These are phyloP conservation scores for Drosophila tani DNA, from an alignment of 1,140 invertebrate species.

Conservation along the genomic window DNA sequence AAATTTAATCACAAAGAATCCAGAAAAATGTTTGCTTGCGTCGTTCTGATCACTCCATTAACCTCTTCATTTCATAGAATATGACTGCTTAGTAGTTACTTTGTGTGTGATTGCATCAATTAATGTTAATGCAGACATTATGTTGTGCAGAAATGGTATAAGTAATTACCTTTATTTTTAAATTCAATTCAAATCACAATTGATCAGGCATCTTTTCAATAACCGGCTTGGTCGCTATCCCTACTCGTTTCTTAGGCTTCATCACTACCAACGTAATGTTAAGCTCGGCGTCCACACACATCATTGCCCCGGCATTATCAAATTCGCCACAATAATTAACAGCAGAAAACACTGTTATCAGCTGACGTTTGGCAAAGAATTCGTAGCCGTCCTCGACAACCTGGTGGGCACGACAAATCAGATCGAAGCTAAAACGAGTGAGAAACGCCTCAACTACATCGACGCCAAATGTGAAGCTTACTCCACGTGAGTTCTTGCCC, in stretches of 20 bases:
- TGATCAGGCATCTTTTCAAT: conserved; percentile 26
- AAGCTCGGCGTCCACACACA: conserved; percentile 98
- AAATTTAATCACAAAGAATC: too few relatives aligned
- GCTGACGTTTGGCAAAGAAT: conserved; percentile 98
- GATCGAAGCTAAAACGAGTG: conserved; percentile 96
- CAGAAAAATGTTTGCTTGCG: too few relatives aligned
- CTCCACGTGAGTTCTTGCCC: conserved; percentile 97
- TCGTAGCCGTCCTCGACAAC: conserved; percentile 99
- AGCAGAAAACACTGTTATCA: conserved; percentile 97
- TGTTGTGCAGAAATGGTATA: not conserved
- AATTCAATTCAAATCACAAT: not conserved
- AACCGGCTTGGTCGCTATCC: not conserved
- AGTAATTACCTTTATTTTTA: not conserved
- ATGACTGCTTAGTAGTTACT: too few relatives aligned
- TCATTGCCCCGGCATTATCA: conserved; percentile 99
- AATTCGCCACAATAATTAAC: conserved; percentile 92
- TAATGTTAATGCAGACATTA: too few relatives aligned
- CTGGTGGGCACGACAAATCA: conserved; percentile 98
- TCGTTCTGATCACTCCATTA: too few relatives aligned
- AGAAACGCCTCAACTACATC: conserved; percentile 97
- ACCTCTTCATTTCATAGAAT: too few relatives aligned
- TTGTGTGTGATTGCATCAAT: too few relatives aligned
- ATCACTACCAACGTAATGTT: conserved; percentile 95
- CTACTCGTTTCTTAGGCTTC: conserved; percentile 85
- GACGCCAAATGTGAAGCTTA: conserved; percentile 96